phyloP scores from a whole-genome alignment of 92 coral and sea anemone genomes.

The Parazoanthus darwini region DNA sequence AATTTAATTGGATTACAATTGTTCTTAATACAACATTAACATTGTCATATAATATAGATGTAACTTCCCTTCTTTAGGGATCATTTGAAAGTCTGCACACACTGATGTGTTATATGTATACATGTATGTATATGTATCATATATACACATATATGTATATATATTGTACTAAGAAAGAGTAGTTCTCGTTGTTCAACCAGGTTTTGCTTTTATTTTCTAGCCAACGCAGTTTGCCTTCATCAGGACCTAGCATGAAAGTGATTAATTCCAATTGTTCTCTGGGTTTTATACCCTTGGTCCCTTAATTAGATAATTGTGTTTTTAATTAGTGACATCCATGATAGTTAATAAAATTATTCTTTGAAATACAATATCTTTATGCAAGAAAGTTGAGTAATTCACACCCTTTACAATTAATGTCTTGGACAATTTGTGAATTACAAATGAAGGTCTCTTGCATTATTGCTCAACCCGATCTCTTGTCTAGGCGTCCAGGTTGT shows the following conservation, averaged over 20 bases:
- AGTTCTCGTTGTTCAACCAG: too few relatives aligned
- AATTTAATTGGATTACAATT: slow-evolving; percentile 39
- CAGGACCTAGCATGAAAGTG: background rate
- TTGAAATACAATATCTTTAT: background rate
- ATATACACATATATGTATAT: too few relatives aligned
- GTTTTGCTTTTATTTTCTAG: too few relatives aligned
- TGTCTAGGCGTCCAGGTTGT: too few relatives aligned
- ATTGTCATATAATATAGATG: too few relatives aligned
- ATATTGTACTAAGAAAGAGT: too few relatives aligned
- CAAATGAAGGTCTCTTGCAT: background rate
- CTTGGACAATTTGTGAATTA: background rate
- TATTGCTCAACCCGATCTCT: background rate
- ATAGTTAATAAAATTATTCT: background rate
- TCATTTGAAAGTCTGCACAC: background rate
- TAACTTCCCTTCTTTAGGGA: background rate
- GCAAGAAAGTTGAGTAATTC: background rate
- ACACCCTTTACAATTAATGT: background rate
- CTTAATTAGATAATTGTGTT: background rate
- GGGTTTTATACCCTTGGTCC: slow-evolving; percentile 1
- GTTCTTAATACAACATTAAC: background rate
- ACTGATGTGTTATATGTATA: too few relatives aligned
- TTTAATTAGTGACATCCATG: background rate
- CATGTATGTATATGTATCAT: too few relatives aligned
- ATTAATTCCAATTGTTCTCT: background rate
- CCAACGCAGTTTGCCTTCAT: too few relatives aligned